A percentile compares a stretch with the other conserved stretches of the same genome.
These are phyloP conservation scores for Ispidina picta DNA, from an alignment of 2,797 vertebrate genomes.

Conservation along the genomic window DNA sequence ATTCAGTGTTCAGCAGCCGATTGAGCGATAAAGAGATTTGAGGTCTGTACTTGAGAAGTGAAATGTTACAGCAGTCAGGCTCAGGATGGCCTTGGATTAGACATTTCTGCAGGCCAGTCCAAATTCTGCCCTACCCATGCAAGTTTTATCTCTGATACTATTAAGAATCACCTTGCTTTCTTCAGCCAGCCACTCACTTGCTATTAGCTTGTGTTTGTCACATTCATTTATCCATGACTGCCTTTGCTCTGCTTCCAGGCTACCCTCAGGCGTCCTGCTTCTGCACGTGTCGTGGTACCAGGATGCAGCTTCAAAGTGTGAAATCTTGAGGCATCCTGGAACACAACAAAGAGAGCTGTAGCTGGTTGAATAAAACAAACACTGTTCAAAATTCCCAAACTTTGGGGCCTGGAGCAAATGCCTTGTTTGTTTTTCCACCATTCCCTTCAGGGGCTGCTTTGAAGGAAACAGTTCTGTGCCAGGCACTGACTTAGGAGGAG, in stretches of 20 bases:
- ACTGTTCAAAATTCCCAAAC: slow-evolving; percentile 14
- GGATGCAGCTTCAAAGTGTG: slow-evolving; percentile 28
- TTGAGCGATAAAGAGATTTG: neutral
- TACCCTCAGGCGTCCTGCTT: slow-evolving; percentile 55
- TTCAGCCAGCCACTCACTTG: neutral
- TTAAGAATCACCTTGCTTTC: neutral
- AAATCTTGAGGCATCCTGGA: slow-evolving; percentile 35
- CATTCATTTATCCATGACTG: slow-evolving; percentile 34
- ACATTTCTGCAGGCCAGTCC: neutral
- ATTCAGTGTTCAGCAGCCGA: neutral
- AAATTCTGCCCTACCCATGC: neutral
- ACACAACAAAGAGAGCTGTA: neutral
- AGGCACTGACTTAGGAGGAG: neutral
- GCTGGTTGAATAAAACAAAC: slow-evolving; percentile 49
- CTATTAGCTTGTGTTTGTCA: slow-evolving; percentile 31
- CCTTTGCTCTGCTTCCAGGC: slow-evolving; percentile 56
- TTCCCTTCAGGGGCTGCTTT: slow-evolving; percentile 10
- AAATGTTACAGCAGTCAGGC: neutral
- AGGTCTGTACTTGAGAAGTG: neutral
- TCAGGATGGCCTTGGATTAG: neutral
- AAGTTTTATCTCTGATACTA: neutral
- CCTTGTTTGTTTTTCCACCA: slow-evolving; percentile 5
- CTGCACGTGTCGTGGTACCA: neutral
- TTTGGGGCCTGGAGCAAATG: slow-evolving; percentile 21
- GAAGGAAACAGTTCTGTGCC: neutral